A percentile compares a stretch with the other conserved stretches of the same genome.
phyloP scores from a whole-genome alignment of 2,113 vertebrate species.

The Vimba vimba region DNA sequence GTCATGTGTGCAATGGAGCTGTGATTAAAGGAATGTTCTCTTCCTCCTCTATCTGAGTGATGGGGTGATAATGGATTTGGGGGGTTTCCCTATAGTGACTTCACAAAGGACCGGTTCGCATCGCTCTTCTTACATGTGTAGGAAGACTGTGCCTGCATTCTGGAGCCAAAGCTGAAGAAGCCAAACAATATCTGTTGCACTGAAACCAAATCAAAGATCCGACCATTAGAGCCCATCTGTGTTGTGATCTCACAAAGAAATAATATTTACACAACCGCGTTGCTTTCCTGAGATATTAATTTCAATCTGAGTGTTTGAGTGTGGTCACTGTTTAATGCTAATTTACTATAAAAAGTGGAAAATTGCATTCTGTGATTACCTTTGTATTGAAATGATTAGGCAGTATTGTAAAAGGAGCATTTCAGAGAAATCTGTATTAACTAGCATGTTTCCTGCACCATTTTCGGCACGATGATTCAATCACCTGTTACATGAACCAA shows the following conservation, averaged over 20 bases:
- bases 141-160: slow-evolving; percentile 18
- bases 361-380: not conserved
- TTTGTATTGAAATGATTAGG: not conserved
- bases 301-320: not conserved
- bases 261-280: slow-evolving; percentile 15
- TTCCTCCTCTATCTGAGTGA: slow-evolving; percentile 58
- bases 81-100: slow-evolving; percentile 56
- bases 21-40: slow-evolving; percentile 70
- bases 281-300: not conserved
- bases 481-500: too few species aligned
- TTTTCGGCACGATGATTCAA: not conserved
- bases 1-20: slow-evolving; percentile 65
- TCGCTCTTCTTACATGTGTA: slow-evolving; percentile 29
- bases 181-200: slow-evolving; percentile 45
- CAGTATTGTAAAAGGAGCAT: not conserved
- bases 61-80: slow-evolving; percentile 57
- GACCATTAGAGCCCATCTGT: slow-evolving; percentile 35
- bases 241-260: slow-evolving; percentile 33
- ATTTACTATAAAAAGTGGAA: not conserved
- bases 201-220: slow-evolving; percentile 55
- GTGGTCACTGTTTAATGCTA: not conserved
- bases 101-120: slow-evolving; percentile 35
- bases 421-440: not conserved
- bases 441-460: not conserved
- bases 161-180: slow-evolving; percentile 23